Evolutionary conservation across 2,888 invertebrate species (phyloP), one percentile per base, ranked within the genome.

Genomic region (Macrophya alboannulata): DNA sequence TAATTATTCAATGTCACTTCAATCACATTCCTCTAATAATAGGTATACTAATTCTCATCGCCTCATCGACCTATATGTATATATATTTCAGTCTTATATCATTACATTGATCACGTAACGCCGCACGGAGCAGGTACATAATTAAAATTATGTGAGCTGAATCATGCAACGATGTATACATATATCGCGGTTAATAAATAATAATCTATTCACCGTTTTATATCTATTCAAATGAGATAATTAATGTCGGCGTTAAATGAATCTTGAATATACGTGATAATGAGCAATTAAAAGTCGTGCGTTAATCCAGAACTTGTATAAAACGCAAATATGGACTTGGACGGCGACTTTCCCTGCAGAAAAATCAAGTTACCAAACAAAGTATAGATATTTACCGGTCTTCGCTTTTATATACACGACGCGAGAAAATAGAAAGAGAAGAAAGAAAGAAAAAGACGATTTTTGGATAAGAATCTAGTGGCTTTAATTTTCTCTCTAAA

Each of bases 1-100:
- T 21, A 10, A 62, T 62, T 81, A 81, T 81, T 81, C 81, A 81
- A 81, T 81, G 81, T 62, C 81, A 81, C 81, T 62, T 62, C 59
- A 81, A 81, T 62, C 81, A 8, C 81, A 62, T 62, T 81, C 59
- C 62, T 40, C 51, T n/a, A 10, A n/a, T 37, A 25, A 15, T 8
- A 51, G 31, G 31, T 55, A 15, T 6, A 55, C 31, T 62, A 21
- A 62, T 62, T 62, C 62, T 62, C 12, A 48, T 48, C 12, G n/a
- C n/a, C 25, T 4, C 25, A 62, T 62, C n/a, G n/a, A 62, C 59
- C 21, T 59, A 59, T 10, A 62, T 6, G 0, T 62, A 48, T 48
- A 48, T 55, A 17, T 55, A 55, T n/a, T n/a, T 55, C 62, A 62
- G 62, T 68, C 68, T 68, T 15, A 71, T n/a, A 71, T 40, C 21